Conservation (phyloP, 2,888 invertebrate species). For the Leptothorax acervorum region DNA sequence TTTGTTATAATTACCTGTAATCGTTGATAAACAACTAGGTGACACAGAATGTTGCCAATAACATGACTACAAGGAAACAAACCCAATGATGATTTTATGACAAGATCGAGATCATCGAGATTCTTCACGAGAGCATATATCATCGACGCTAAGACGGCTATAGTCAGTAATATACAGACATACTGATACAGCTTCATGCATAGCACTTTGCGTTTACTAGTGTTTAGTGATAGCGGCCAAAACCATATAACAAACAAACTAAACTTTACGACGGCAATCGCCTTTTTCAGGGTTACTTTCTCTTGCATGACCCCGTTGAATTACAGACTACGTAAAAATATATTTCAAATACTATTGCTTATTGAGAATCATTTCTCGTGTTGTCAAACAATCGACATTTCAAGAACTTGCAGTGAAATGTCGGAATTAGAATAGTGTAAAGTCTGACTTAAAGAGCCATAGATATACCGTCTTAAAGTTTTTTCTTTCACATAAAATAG, state of each 20-base stretch:
- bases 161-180: background rate
- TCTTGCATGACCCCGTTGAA: background rate
- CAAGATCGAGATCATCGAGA: background rate
- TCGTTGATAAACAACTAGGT: slow-evolving; percentile 14
- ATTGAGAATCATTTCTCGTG: background rate
- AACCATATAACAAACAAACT: slow-evolving; percentile 41
- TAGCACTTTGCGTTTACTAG: slow-evolving; percentile 12
- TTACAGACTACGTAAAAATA: background rate
- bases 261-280: slow-evolving; percentile 13
- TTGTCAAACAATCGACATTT: background rate
- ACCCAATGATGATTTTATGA: slow-evolving; percentile 10
- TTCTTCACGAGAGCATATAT: slow-evolving; percentile 7
- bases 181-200: slow-evolving; percentile 34
- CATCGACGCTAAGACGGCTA: background rate
- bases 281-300: slow-evolving; percentile 9
- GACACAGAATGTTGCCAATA: slow-evolving; percentile 33
- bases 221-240: slow-evolving; percentile 18
- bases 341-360: background rate
- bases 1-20: slow-evolving; percentile 28
- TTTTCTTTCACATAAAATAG: background rate
- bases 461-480: background rate
- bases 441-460: background rate
- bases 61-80: slow-evolving; percentile 20
- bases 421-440: background rate
- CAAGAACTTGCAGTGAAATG: background rate